Evolutionary conservation across 2,113 vertebrate species (phyloP).

Genomic region (Eonycteris spelaea): DNA sequence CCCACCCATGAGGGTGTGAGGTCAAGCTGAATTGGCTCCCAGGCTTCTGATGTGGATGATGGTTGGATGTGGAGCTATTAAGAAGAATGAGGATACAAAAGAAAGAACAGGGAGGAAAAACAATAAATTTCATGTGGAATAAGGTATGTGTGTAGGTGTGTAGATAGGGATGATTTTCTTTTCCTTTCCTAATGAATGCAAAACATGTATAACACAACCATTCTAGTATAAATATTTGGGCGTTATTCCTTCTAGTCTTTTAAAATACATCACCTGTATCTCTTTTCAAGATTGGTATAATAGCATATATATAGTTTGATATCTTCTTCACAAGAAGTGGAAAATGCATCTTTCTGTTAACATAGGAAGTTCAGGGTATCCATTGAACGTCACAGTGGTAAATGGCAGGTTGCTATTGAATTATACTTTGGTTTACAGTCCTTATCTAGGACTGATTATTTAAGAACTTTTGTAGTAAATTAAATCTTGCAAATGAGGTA

Average conservation of each 20-base stretch:
- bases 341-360: conserved; percentile 27
- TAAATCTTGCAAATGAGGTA: not conserved
- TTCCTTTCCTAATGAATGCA: conserved; percentile 1
- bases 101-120: not conserved
- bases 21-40: not conserved
- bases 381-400: not conserved
- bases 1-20: not conserved
- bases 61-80: not conserved
- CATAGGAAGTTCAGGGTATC: not conserved
- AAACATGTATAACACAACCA: not conserved
- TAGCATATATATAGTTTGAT: not conserved
- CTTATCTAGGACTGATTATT: not conserved
- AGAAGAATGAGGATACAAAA: not conserved
- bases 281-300: not conserved
- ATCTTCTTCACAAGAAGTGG: conserved; percentile 16
- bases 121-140: not conserved
- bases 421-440: not conserved
- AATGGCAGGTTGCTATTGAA: not conserved
- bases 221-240: not conserved
- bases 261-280: not conserved
- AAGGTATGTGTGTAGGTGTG: not conserved
- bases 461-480: not conserved
- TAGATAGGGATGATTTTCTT: not conserved
- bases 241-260: conserved; percentile 2
- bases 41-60: not conserved